Evolutionary conservation across 1,140 invertebrate genomes (phyloP).

Genomic region (Aphidius ervi): DNA sequence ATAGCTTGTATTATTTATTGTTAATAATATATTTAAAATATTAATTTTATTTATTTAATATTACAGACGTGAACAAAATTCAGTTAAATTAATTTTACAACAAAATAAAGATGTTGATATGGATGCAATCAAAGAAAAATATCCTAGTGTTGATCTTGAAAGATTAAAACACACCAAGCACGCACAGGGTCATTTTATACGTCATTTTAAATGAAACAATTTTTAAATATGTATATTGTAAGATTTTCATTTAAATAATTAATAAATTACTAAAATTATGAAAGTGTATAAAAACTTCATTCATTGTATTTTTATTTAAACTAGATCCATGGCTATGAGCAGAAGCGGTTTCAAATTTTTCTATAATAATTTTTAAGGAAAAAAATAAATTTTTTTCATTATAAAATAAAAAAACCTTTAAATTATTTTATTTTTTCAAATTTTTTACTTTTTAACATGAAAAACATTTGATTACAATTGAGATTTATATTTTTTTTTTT

Average conservation of each 20-base stretch:
- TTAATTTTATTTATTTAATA: slow-evolving; percentile 25
- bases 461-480: too few relatives aligned
- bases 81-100: slow-evolving; percentile 66
- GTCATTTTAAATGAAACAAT: slow-evolving; percentile 42
- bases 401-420: too few relatives aligned
- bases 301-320: too few relatives aligned
- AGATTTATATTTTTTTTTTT: too few relatives aligned
- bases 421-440: too few relatives aligned
- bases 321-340: too few relatives aligned
- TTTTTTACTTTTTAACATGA: too few relatives aligned
- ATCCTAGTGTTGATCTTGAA: slow-evolving; percentile 73
- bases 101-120: slow-evolving; percentile 73
- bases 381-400: too few relatives aligned
- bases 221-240: slow-evolving; percentile 12
- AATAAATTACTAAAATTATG: background rate
- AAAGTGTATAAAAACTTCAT: too few relatives aligned
- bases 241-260: background rate
- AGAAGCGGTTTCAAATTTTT: too few relatives aligned
- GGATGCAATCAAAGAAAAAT: slow-evolving; percentile 66
- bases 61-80: slow-evolving; percentile 60
- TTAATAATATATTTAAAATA: background rate
- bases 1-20: slow-evolving; percentile 7
- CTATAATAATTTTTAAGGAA: too few relatives aligned
- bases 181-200: slow-evolving; percentile 59
- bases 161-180: slow-evolving; percentile 56